Evolutionary conservation across 2,888 invertebrate species (phyloP), one percentile per base, ranked within the genome.

Genomic region (Drosophila merina): DNA sequence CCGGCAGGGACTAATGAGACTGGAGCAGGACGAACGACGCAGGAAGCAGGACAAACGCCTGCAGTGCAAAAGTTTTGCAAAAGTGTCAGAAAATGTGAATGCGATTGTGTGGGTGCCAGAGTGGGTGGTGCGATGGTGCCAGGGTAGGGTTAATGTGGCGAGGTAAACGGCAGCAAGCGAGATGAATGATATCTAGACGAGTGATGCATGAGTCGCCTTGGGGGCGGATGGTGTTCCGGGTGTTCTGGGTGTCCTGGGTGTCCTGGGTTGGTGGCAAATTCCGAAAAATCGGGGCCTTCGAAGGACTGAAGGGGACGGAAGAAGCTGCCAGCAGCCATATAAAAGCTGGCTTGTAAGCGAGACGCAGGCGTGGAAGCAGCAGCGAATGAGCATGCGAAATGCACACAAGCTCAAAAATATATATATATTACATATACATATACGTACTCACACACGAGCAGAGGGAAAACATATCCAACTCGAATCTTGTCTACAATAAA

Each of bases 401-500:
- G 57, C 72, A 81, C 79, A 77, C 69, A 77, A 36, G 12, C 36
- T 36, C 6, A 36, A 57, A 76, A 57, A 83, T 75, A 82, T 70
- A 75, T 73, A 54, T 44, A 67, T 33, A 49, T 25, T 6, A 30
- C 33, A 4, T 9, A 5, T 36, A 36, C n/a, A 36, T 36, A 56
- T 26, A 47, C 47, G 54, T 50, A 60, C 54, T 51, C 4, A 56
- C 30, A 55, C 51, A 58, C 47, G 47, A 57, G 52, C 20, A 40
- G 54, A 51, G 55, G 67, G 52, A 64, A 70, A 74, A 76, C 79
- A 88, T 79, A 89, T 89, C 89, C 90, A 89, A 80, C 91, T 90
- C 88, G 89, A 91, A 91, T 91, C 91, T 90, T 91, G 91, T 91
- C 91, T 88, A 89, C 90, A 91, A 91, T 91, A 91, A 91, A 91